phyloP scores from a whole-genome alignment of 2,888 invertebrate species.

The Melanargia galathea region DNA sequence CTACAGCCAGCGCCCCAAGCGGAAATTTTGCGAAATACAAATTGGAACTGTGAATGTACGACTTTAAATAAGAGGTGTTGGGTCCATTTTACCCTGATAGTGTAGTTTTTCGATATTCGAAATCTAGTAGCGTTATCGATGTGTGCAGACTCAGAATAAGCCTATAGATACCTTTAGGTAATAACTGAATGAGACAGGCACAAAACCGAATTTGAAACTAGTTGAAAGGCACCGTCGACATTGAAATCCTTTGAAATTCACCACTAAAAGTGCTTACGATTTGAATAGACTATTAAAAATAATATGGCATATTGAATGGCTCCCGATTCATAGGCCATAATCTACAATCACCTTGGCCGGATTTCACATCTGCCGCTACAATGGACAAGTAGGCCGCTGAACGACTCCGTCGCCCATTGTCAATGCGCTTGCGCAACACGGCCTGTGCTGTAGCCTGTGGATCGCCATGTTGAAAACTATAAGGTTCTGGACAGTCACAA shows the following conservation, averaged over 20 bases:
- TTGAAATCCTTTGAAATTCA: background rate
- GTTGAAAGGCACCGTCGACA: background rate
- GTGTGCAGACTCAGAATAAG: too few species aligned
- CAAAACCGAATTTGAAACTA: background rate
- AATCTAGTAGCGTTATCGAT: too few species aligned
- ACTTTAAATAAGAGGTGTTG: too few species aligned
- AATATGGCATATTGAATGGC: slow-evolving; percentile 10
- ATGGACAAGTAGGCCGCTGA: slow-evolving; percentile 63
- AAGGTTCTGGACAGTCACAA: background rate
- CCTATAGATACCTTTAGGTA: too few species aligned
- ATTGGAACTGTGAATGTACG: too few species aligned
- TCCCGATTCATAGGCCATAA: slow-evolving; percentile 40
- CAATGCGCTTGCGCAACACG: slow-evolving; percentile 54
- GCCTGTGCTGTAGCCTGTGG: slow-evolving; percentile 24
- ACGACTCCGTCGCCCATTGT: slow-evolving; percentile 61
- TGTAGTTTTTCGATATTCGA: too few species aligned
- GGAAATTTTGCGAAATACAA: too few species aligned
- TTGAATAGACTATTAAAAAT: slow-evolving; percentile 22
- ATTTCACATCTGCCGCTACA: slow-evolving; percentile 74
- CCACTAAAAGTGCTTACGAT: background rate
- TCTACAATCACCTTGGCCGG: slow-evolving; percentile 67
- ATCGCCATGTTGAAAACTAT: slow-evolving; percentile 12
- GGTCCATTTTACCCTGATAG: too few species aligned
- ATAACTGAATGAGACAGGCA: too few species aligned
- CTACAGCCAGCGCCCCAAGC: too few species aligned